Conservation (phyloP, 2,888 invertebrate genomes). For the Lithophane leautieri region DNA sequence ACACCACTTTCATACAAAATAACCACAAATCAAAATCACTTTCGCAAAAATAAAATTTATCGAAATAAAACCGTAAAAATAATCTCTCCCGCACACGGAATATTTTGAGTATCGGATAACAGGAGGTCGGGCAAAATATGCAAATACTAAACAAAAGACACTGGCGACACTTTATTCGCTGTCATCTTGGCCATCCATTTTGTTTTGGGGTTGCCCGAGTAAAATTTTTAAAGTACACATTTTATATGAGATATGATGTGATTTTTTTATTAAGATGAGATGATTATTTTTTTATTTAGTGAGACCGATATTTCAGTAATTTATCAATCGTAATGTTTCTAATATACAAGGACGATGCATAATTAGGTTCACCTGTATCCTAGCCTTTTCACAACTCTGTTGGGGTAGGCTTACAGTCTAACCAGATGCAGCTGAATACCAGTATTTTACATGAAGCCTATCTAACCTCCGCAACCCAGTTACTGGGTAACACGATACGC, state of each 20-base stretch:
- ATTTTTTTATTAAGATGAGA: too few species aligned
- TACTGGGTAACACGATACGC: not conserved
- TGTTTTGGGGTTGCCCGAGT: conserved; percentile 56
- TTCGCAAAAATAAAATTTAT: conserved; percentile 61
- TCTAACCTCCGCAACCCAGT: not conserved
- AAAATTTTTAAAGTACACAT: conserved; percentile 28
- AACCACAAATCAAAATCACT: conserved; percentile 59
- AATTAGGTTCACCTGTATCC: too few species aligned
- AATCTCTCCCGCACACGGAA: conserved; percentile 57
- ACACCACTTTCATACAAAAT: conserved; percentile 45
- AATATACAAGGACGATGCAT: not conserved
- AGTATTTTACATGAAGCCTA: too few species aligned
- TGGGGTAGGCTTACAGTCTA: too few species aligned
- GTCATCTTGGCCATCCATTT: conserved; percentile 68
- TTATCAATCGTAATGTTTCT: not conserved
- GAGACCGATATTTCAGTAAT: not conserved
- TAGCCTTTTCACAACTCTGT: too few species aligned
- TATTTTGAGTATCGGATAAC: conserved; percentile 69
- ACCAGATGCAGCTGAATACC: too few species aligned
- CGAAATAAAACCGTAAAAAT: conserved; percentile 40
- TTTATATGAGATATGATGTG: not conserved
- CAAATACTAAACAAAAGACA: conserved; percentile 71
- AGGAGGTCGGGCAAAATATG: conserved; percentile 64
- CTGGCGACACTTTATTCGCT: conserved; percentile 73
- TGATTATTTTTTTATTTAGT: too few species aligned